Conservation (phyloP, 2,888 invertebrate genomes). For the Globia sparganii region DNA sequence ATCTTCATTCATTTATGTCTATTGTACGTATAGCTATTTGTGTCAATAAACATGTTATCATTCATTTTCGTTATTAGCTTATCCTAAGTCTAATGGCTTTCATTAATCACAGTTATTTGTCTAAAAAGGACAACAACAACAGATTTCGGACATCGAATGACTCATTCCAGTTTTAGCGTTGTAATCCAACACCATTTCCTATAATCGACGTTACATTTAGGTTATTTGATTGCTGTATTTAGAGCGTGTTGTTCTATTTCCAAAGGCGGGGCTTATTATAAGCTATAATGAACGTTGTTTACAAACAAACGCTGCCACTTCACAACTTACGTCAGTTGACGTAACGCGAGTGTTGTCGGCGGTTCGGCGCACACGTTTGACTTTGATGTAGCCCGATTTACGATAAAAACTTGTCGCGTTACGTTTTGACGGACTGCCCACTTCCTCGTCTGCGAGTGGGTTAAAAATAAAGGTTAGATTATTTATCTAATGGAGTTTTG, state of each 20-base stretch:
- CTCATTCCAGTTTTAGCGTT: conserved; percentile 12
- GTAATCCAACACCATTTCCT: conserved; percentile 40
- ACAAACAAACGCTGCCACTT: conserved; percentile 60
- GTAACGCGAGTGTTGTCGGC: conserved; percentile 43
- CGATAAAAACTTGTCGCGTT: conserved; percentile 67
- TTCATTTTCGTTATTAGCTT: conserved; percentile 10
- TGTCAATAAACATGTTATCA: conserved; percentile 1
- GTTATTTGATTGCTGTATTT: conserved; percentile 23
- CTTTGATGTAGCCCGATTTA: conserved; percentile 79
- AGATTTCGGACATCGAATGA: conserved; percentile 30
- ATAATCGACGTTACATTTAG: conserved; percentile 41
- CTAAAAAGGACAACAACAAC: conserved; percentile 15
- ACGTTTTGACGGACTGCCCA: conserved; percentile 68
- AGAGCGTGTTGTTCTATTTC: conserved; percentile 22
- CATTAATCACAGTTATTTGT: conserved; percentile 27
- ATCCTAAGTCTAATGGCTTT: conserved; percentile 4
- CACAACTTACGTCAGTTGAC: conserved; percentile 49
- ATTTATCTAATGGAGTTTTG: conserved; percentile 29
- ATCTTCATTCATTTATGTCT: background rate
- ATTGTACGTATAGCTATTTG: background rate
- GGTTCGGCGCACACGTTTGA: conserved; percentile 46
- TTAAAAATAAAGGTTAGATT: conserved; percentile 53
- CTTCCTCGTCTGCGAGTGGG: conserved; percentile 61
- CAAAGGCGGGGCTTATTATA: conserved; percentile 27
- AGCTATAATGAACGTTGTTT: conserved; percentile 45